phyloP scores from a whole-genome alignment of 2,797 vertebrate species.

The Lagodon rhomboides region DNA sequence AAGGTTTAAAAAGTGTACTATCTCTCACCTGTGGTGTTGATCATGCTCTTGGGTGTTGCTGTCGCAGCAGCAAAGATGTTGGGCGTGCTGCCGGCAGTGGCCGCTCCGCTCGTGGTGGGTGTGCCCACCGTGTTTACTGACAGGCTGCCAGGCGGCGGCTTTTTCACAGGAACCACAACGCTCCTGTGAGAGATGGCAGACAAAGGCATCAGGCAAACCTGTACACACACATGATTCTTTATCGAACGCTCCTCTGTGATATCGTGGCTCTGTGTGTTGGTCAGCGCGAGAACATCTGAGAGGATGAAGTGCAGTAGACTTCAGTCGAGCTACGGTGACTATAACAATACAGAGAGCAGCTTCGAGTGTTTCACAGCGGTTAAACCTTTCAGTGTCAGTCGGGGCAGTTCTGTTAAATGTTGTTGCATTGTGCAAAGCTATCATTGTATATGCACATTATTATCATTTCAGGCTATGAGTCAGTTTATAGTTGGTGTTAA shows the following conservation, averaged over 20 bases:
- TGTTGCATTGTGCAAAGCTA: not conserved
- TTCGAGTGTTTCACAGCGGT: too few species aligned
- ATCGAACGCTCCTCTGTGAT: not conserved
- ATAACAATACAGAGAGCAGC: not conserved
- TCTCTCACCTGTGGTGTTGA: conserved; percentile 97
- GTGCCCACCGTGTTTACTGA: conserved; percentile 97
- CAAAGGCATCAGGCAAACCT: conserved; percentile 16
- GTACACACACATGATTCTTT: not conserved
- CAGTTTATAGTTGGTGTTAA: not conserved
- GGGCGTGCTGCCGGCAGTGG: conserved; percentile 92
- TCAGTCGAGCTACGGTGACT: not conserved
- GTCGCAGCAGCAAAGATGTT: conserved; percentile 97
- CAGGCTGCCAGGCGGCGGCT: conserved; percentile 95
- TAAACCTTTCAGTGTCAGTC: too few species aligned
- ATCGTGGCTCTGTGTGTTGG: not conserved
- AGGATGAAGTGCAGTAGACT: not conserved
- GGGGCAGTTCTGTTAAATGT: not conserved
- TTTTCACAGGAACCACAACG: conserved; percentile 98
- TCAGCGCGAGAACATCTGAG: not conserved
- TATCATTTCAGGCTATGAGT: not conserved
- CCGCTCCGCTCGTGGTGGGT: conserved; percentile 87
- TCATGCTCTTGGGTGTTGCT: conserved; percentile 99
- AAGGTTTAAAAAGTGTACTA: not conserved
- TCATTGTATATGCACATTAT: not conserved
- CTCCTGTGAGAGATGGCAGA: conserved; percentile 86